Base-by-base conservation (phyloP, 2,113 vertebrate species). In the Polypterus bichir region DNA sequence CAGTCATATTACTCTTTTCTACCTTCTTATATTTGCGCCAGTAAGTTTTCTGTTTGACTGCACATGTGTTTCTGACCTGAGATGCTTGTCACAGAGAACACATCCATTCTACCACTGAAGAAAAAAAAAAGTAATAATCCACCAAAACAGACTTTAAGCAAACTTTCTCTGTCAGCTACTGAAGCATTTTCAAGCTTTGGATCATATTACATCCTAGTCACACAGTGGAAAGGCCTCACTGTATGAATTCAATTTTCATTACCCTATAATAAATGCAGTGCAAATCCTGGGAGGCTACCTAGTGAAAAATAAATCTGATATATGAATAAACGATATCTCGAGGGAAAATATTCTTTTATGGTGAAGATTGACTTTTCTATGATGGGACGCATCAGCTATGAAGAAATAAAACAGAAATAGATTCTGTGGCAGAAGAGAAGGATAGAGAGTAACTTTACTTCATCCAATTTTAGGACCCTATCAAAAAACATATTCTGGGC, bases 301-400 rank as follows among this genome's bases (percentile, higher is more conserved):
- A 65, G 77, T 74, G 72, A 72, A 83, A 80, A 82, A 80, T 79
- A 81, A 79, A 83, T 79, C 82, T 80, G 79, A 83, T 74, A 82
- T 78, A 84, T 77, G 79, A 83, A 87, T 85, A 88, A 86, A 71
- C 73, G 59, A 82, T 79, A 76, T 78, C 69, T 67, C 78, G 3
- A 10, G 75, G 77, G 79, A 73, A 75, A 76, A 72, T 65, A 65
- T 77, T 76, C 74, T 78, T 79, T 78, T 80, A 73, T 82, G 79
- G 76, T 65, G 75, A 75, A 83, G 85, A 81, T 83, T 79, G 83
- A 87, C 77, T 84, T 72, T 72, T 79, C 73, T 68, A 78, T 75
- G 79, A 83, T 71, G 77, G 80, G 79, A 74, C 73, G 72, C 78
- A 79, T 81, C 79, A 70, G 72, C 82, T 77, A 69, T 62, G 11